Base-by-base conservation (phyloP, 2,797 vertebrate genomes). In the Gastrophryne carolinensis region DNA sequence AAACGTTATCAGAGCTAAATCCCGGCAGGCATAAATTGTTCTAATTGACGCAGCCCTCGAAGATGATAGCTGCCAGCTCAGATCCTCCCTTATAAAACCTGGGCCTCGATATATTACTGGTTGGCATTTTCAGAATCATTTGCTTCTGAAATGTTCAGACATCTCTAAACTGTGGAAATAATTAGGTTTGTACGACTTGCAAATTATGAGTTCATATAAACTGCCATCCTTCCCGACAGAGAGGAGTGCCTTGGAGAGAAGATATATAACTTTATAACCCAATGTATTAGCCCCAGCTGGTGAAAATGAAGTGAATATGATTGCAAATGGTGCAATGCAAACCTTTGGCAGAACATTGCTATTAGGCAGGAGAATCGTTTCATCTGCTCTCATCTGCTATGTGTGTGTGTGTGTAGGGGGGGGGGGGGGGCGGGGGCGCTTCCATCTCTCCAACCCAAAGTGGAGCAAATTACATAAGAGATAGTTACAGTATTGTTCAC, bases 251-350 rank as follows among this genome's bases (percentile, higher is more conserved):
- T 78, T 75, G 35, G 62, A 44, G 83, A 80, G 12, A 47, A 39
- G 21, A 79, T 72, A 62, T 66, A 37, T 80, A 79, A 67, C 75
- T 79, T 85, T 83, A 78, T 73, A 85, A 80, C 65, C 32, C 80
- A 84, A 83, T 82, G 80, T 80, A 84, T 84, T 82, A 79, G 82
- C 69, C 81, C 79, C 73, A 79, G 79, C 74, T 86, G 75, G 78
- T 74, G 83, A 81, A 79, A 82, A 81, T 87, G 65, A 75, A 75
- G 62, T 81, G 72, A 81, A 83, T 84, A 81, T 83, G 80, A 82
- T 63, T 82, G 69, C 58, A 81, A 78, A 79, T 73, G 80, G 66
- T 83, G 80, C 79, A 82, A 84, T 81, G 79, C 24, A 54, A 76
- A 83, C 79, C 83, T 65, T 58, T 82, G 77, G 79, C 80, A 81